Evolutionary conservation across 2,797 vertebrate species (phyloP), one percentile per base, ranked within the genome.

Genomic region (Percopsis omiscomaycus): DNA sequence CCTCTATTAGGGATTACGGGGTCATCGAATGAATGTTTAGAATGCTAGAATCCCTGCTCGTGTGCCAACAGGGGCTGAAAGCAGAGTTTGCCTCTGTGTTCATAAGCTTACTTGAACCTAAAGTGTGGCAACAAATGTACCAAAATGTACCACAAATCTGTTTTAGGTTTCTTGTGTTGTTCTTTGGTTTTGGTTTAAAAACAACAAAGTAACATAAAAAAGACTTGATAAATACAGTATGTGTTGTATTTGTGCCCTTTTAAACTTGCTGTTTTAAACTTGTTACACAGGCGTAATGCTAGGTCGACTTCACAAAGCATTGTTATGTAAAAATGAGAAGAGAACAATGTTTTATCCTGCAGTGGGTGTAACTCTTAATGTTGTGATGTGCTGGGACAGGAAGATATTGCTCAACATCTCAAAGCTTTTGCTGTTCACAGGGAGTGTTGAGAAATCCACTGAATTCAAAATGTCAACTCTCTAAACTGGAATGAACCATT

Each of bases 331-430:
- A 59, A 51, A 37, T 9, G 37, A 61, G 58, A 59, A 75, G 52
- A 79, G 72, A 84, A 84, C 75, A 84, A 79, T 79, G 75, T 73
- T 71, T 83, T 81, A 69, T 76, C 77, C 80, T 59, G 77, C 75
- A 74, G 74, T 86, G 82, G 87, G 86, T 77, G 90, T 86, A 85
- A 81, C 85, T 89, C 81, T 87, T 81, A 72, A 66, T 64, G 75
- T 70, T 76, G 77, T 79, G 74, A 81, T 88, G 86, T 87, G 86
- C 86, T 89, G 88, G 88, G 92, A 88, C 86, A 89, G 85, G 88
- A 89, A 87, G 86, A 88, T 86, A 64, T 91, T 93, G 89, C 88
- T 88, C 88, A 92, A 94, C 75, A 51, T 61, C 67, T 82, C 67
- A 74, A 82, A 85, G 81, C 83, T 71, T 62, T 77, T 88, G 74